Conservation (phyloP, 92 coral and sea anemone genomes). For the Porites divaricata region DNA sequence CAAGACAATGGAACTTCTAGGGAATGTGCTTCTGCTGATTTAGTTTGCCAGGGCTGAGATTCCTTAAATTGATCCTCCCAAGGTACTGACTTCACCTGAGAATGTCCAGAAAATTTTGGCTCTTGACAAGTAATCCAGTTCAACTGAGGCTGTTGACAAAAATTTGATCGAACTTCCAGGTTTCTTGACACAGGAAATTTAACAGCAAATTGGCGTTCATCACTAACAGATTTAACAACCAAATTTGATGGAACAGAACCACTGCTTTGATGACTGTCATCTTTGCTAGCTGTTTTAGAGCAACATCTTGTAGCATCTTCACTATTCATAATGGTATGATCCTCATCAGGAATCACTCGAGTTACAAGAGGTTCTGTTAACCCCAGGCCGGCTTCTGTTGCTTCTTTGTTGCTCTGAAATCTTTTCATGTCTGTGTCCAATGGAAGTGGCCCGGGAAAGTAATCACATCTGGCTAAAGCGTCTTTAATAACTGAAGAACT, state of each 20-base stretch:
- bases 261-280: not conserved
- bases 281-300: not conserved
- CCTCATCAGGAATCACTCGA: slow-evolving; percentile 29
- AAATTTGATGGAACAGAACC: slow-evolving; percentile 4
- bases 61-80: slow-evolving; percentile 21
- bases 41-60: not conserved
- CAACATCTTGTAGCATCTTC: not conserved
- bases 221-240: slow-evolving; percentile 12
- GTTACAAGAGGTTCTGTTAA: slow-evolving; percentile 57
- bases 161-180: slow-evolving; percentile 9
- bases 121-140: not conserved
- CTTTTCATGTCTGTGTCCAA: slow-evolving; percentile 55
- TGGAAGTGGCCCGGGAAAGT: slow-evolving; percentile 49
- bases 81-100: slow-evolving; percentile 21
- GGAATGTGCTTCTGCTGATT: not conserved
- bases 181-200: slow-evolving; percentile 41
- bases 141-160: not conserved
- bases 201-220: not conserved
- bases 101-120: not conserved
- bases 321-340: not conserved
- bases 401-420: slow-evolving; percentile 44
- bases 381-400: slow-evolving; percentile 41
- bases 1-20: not conserved
- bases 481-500: not conserved
- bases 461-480: not conserved